Base-by-base conservation (phyloP, 2,113 vertebrate species). In the Gorsachius goisagi region DNA sequence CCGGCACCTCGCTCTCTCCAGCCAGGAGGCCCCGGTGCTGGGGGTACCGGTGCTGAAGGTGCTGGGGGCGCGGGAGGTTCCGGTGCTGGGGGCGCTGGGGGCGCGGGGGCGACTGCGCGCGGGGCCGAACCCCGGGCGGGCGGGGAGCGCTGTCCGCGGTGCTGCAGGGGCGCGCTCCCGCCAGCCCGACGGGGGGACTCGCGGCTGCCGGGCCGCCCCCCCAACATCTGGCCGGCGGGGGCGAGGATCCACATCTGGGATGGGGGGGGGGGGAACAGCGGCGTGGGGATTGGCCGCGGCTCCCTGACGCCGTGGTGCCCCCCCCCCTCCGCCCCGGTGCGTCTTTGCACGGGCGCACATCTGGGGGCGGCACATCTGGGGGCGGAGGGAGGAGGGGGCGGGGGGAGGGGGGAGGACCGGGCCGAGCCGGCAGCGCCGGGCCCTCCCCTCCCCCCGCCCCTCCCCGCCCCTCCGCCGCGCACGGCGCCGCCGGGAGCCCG, bases 301-400 rank as follows among this genome's bases (percentile, higher is more conserved):
- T 75, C 86, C 93, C 93, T 97, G 90, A 97, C 96, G 96, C 95
- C 97, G 96, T 80, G n/a, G 80, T 87, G 82, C 92, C 96, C 67
- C 44, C 21, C 33, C 16, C 20, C 58, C 33, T n/a, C n/a, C n/a
- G n/a, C n/a, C n/a, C n/a, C n/a, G n/a, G n/a, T n/a, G n/a, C n/a
- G n/a, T n/a, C n/a, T n/a, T n/a, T n/a, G n/a, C n/a, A n/a, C n/a
- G n/a, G n/a, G 86, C 87, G 92, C 97, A 95, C 96, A 97, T 63
- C 89, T 91, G 94, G 88, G 69, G 95, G 87, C 75, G 91, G 67
- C 68, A 94, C 92, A 97, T 96, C 94, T 87, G 96, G 91, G 86
- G 84, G 94, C 91, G 84, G 82, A 83, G 97, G 96, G 62, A 39
- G 66, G 66, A 71, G 63, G 56, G 39, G 69, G 62, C 11, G 55